A percentile compares a stretch with the other conserved stretches of the same genome.
Evolutionary conservation across 2,888 invertebrate species (phyloP).

Genomic region (Agrypnus murinus): DNA sequence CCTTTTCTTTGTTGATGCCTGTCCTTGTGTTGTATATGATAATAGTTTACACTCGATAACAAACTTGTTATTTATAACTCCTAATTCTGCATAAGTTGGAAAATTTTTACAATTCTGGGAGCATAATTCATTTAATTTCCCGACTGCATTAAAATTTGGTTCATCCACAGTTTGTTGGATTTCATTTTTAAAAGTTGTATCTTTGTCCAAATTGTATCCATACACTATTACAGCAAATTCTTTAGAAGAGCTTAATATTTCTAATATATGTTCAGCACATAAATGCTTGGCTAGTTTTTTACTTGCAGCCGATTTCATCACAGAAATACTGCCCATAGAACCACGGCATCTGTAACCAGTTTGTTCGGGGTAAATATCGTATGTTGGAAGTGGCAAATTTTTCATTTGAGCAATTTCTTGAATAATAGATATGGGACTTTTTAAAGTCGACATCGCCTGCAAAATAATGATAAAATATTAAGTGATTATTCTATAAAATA

Average conservation of each 20-base stretch:
- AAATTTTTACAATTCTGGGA: slow-evolving; percentile 63
- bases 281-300: slow-evolving; percentile 71
- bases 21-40: slow-evolving; percentile 50
- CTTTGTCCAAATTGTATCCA: too few relatives aligned
- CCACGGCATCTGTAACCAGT: slow-evolving; percentile 66
- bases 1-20: slow-evolving; percentile 70
- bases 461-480: slow-evolving; percentile 1
- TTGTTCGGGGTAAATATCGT: slow-evolving; percentile 52
- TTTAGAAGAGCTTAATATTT: slow-evolving; percentile 57
- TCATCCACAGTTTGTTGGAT: too few relatives aligned
- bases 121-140: slow-evolving; percentile 67
- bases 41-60: slow-evolving; percentile 33
- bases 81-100: slow-evolving; percentile 69
- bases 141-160: slow-evolving; percentile 63
- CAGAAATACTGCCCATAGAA: slow-evolving; percentile 62
- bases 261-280: slow-evolving; percentile 68
- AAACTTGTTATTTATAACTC: slow-evolving; percentile 68
- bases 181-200: too few relatives aligned
- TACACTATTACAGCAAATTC: slow-evolving; percentile 53
- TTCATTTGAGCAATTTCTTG: slow-evolving; percentile 71
- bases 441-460: slow-evolving; percentile 51
- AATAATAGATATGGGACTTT: slow-evolving; percentile 72
- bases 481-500: too few relatives aligned
- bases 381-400: slow-evolving; percentile 64
- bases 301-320: slow-evolving; percentile 66